Base-by-base conservation (phyloP, 2,113 vertebrate genomes). In the Indicator maculatus region DNA sequence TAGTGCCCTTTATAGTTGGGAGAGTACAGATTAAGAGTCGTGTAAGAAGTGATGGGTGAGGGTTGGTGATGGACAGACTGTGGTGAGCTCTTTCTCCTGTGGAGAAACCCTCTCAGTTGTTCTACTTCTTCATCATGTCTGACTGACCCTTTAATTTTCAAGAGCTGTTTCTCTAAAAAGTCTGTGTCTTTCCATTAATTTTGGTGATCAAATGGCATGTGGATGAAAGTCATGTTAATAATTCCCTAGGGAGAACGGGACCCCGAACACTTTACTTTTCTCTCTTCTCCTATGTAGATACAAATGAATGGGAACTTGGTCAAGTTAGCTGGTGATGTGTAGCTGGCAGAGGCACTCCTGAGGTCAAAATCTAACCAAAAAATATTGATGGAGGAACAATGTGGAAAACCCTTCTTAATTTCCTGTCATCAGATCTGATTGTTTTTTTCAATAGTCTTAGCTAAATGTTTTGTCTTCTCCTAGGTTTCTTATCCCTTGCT, bases 401-500 rank as follows among this genome's bases (percentile, higher is more conserved):
- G 0, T 86, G 64, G 50, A 86, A 86, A 91, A 75, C 11, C 7
- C 50, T 60, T 86, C 38, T 55, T 63, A 45, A 12, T 97, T 89
- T 95, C 83, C 56, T 92, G 90, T 94, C 93, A 79, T 26, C 21
- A 44, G 44, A 64, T 88, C 84, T 9, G 14, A 36, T 86, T 44
- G n/a, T 36, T 53, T 59, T 91, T 93, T 71, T 74, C 11, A 15
- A 63, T 66, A 17, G 73, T 72, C 80, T 69, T 88, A 66, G 89
- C 47, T 86, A 59, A 77, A 78, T 66, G 58, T 91, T 93, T 91
- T 82, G 41, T 88, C 81, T 84, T 90, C 59, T 77, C 64, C 84
- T 74, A 59, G 44, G 65, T 91, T 93, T 88, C 3, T 18, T 83
- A 8, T 77, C 30, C 31, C 58, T 24, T 7, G 33, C 89, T 41